phyloP scores from a whole-genome alignment of 2,113 vertebrate species.

The Todiramphus saurophagus region DNA sequence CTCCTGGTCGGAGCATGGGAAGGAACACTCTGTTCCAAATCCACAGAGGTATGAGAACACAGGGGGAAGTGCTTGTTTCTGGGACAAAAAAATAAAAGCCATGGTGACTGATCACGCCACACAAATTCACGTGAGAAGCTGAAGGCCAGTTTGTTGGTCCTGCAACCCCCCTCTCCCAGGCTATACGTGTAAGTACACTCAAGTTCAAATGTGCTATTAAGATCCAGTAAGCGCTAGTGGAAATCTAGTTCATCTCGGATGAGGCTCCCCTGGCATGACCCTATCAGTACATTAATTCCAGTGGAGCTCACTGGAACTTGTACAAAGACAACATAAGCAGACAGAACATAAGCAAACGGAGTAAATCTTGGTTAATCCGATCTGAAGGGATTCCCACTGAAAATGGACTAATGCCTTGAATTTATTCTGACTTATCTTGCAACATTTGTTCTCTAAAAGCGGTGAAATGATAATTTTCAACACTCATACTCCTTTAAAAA shows the following conservation, averaged over 20 bases:
- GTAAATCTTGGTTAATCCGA: background rate
- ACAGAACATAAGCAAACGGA: background rate
- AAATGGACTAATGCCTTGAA: background rate
- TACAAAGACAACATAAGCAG: background rate
- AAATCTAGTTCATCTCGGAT: background rate
- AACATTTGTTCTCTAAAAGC: background rate
- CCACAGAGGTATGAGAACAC: constrained; percentile 23
- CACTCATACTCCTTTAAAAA: background rate
- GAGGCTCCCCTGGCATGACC: background rate
- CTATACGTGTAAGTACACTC: background rate
- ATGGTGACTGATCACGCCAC: background rate
- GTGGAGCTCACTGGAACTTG: constrained; percentile 1
- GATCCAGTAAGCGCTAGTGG: background rate
- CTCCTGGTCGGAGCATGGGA: constrained; percentile 61
- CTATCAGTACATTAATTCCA: constrained; percentile 10
- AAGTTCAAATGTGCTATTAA: background rate
- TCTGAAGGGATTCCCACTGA: background rate
- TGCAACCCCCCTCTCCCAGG: background rate
- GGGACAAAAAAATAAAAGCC: constrained; percentile 38
- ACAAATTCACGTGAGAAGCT: background rate
- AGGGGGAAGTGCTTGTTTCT: constrained; percentile 41
- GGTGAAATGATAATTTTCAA: background rate
- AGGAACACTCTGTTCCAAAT: constrained; percentile 70
- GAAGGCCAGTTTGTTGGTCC: background rate
- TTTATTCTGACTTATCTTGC: background rate